phyloP scores from a whole-genome alignment of 2,888 invertebrate genomes.

The Sinodicranocentrus sp. region DNA sequence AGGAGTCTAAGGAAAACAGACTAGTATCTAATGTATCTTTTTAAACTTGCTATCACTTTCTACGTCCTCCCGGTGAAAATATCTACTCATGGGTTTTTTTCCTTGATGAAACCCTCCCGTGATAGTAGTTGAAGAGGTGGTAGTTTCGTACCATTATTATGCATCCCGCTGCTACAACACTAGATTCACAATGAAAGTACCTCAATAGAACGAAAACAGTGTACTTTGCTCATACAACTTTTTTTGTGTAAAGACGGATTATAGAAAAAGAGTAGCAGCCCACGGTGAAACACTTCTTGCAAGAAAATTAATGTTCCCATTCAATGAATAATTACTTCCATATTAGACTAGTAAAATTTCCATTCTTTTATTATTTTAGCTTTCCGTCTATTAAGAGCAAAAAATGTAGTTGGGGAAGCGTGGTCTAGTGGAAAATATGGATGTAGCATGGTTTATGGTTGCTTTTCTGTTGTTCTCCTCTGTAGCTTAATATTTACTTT shows the following conservation, averaged over 20 bases:
- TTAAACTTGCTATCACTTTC: background rate
- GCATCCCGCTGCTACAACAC: constrained; percentile 35
- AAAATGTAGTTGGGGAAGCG: background rate
- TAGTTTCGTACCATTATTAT: background rate
- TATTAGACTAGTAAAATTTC: constrained; percentile 66
- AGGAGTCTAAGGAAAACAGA: background rate
- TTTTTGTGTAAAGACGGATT: constrained; percentile 7
- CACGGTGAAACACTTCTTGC: constrained; percentile 25
- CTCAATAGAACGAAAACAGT: background rate
- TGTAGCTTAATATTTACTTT: constrained; percentile 46
- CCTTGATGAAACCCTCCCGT: background rate
- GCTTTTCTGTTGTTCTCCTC: constrained; percentile 23
- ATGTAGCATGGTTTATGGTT: constrained; percentile 28
- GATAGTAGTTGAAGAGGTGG: background rate
- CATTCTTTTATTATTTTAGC: constrained; percentile 60
- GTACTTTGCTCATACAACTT: background rate
- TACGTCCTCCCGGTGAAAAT: background rate
- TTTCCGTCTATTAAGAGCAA: constrained; percentile 22
- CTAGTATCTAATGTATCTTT: background rate
- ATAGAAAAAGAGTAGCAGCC: background rate
- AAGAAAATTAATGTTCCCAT: constrained; percentile 70
- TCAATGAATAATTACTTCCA: constrained; percentile 73
- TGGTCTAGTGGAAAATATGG: constrained; percentile 7
- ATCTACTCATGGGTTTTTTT: background rate
- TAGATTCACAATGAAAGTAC: background rate